Base-by-base conservation (phyloP, 2,113 vertebrate genomes). In the Hymenochirus boettgeri region DNA sequence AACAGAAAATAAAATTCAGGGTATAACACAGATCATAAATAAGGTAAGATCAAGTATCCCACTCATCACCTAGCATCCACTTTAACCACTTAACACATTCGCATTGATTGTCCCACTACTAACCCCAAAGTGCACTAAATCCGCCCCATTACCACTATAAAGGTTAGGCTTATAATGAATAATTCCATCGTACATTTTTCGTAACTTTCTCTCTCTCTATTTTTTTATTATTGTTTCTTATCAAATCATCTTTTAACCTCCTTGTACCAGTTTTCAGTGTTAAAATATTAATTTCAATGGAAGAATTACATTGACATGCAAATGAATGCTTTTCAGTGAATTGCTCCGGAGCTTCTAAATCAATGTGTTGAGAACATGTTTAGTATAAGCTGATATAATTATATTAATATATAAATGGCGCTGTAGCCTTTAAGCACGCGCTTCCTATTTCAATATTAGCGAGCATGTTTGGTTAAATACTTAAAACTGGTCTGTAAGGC, bases 1-100 rank as follows among this genome's bases (percentile, higher is more conserved):
- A 88, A 97, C 92, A 0, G 96, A 97, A 83, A 89, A 90, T 77
- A 99, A 98, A 84, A 91, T 97, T 80, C 92, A 99, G 79, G 89
- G 84, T 0, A 74, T 65, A 84, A 83, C 42, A 86, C 92, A 31
- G 92, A 95, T 80, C 96, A 99, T 82, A 98, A 97, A 86, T 60
- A 99, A 98, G 93, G 96, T 98, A 90, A 83, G 85, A 74, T 75
- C 83, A 73, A 53, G 54, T 48, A 62, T 10, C 22, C 71, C 45
- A 51, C 42, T 31, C 33, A 51, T 52, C 46, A 58, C 64, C 15
- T 15, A 22, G 55, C 61, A 58, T 48, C 50, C 55, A 58, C n/a
- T n/a, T 22, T 55, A 67, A 26, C 47, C 64, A 58, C 64, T 42
- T 46, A 39, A n/a, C 24, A 50, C 55, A 59, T 54, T 37, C 50